Percentiles rank a stretch among this genome's conserved stretches.
These are phyloP conservation scores for Hypomecis punctinalis DNA, from an alignment of 2,888 invertebrate species.

Conservation along the genomic window DNA sequence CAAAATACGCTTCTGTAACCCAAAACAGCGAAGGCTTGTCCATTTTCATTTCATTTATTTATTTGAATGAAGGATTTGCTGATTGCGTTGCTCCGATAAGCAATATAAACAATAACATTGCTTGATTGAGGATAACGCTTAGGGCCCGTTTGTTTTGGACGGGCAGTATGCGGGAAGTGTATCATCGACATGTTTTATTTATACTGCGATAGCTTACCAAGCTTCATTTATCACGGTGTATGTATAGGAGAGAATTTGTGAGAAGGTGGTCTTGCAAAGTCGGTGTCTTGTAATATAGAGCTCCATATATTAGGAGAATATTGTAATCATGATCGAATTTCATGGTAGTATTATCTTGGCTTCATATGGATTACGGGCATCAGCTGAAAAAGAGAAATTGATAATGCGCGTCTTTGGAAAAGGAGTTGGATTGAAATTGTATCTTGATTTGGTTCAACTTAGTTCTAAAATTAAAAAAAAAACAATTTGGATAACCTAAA, in stretches of 20 bases:
- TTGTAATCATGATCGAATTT: too few species aligned
- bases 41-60: constrained; percentile 30
- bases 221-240: constrained; percentile 7
- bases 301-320: too few species aligned
- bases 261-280: not conserved
- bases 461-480: too few species aligned
- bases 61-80: constrained; percentile 37
- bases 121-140: constrained; percentile 49
- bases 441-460: too few species aligned
- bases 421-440: too few species aligned
- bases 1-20: constrained; percentile 14
- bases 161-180: constrained; percentile 19
- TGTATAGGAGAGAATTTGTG: constrained; percentile 1
- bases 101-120: constrained; percentile 41
- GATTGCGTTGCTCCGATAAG: constrained; percentile 42
- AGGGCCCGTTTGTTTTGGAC: constrained; percentile 33
- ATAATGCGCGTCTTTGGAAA: too few species aligned
- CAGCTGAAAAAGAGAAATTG: too few species aligned
- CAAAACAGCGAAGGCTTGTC: constrained; percentile 21
- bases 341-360: too few species aligned
- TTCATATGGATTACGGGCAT: too few species aligned
- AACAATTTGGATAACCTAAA: too few species aligned
- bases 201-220: not conserved
- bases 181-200: constrained; percentile 24
- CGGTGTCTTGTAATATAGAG: too few species aligned